Evolutionary conservation across 1,140 invertebrate species (phyloP).

Genomic region (Saccostrea echinata): DNA sequence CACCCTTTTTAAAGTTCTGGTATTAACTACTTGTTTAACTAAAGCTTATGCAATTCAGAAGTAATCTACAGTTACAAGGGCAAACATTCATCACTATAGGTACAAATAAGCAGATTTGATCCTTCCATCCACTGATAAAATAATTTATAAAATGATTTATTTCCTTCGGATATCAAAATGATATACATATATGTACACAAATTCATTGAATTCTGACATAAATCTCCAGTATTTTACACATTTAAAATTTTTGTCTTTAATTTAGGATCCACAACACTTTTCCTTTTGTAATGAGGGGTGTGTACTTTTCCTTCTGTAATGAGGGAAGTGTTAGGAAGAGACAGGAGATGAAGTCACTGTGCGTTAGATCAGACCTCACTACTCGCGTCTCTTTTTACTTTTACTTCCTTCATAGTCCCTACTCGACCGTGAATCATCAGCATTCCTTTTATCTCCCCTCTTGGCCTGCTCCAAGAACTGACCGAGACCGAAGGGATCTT

Average conservation of each 20-base stretch:
- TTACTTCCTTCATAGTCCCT: constrained; percentile 71
- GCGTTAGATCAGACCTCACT: neutral
- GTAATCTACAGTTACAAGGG: no score
- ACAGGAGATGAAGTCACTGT: neutral
- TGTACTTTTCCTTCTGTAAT: neutral
- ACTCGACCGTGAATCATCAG: constrained; percentile 73
- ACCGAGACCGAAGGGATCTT: constrained; percentile 98
- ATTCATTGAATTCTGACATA: neutral
- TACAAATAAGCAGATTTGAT: no score
- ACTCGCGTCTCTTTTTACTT: constrained; percentile 73
- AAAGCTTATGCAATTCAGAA: no score
- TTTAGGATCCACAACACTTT: neutral
- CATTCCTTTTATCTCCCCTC: constrained; percentile 80
- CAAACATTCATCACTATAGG: no score
- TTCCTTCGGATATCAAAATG: neutral
- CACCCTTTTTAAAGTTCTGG: no score
- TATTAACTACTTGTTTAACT: no score
- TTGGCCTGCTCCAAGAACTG: constrained; percentile 99
- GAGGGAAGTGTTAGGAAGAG: neutral
- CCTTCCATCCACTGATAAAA: no score
- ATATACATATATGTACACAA: neutral
- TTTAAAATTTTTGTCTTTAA: neutral
- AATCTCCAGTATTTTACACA: neutral
- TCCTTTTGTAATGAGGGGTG: neutral
- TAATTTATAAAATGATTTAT: constrained; percentile 12